Base-by-base conservation (phyloP, 2,888 invertebrate genomes). In the Lucinisca nassula region DNA sequence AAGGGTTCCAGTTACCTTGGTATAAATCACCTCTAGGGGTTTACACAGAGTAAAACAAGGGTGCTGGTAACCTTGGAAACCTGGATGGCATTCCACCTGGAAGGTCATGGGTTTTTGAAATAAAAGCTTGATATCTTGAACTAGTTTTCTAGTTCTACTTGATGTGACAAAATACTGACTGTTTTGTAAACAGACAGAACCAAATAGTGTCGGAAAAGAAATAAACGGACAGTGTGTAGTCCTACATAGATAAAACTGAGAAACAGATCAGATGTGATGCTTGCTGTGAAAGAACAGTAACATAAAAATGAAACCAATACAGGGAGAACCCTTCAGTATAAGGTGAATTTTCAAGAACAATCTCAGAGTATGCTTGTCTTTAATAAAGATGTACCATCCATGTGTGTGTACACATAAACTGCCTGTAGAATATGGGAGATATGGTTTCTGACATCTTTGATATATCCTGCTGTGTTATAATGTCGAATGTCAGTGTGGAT, bases 1-100 rank as follows among this genome's bases (percentile, higher is more conserved):
- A 84, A 82, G 86, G 84, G 45, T 55, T 76, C 74, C 30, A 74
- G 75, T 82, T 32, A 84, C 88, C 83, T 85, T 81, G 88, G 27
- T 74, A 35, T 12, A 12, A 27, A 35, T 17, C 35, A 14, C 67
- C 17, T 8, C 45, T 67, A n/a, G 67, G 67, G 67, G 67, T 35
- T 67, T 67, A 67, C 67, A 32, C 67, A 67, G 30, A 67, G 67
- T 30, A 35, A 67, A 21, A 67, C 67, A 67, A 67, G 35, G 67
- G 35, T 67, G 27, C 67, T 67, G 67, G 67, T 67, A 67, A 67
- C 67, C 67, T 67, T 67, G 35, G 67, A 35, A 35, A 67, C 35
- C 67, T 67, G 67, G 17, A 67, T 10, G 8, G 67, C 35, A 35
- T 67, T 67, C 35, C 67, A 67, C 35, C 67, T 32, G 35, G 17